These are phyloP conservation scores for Melanchra persicariae DNA, from an alignment of 2,888 invertebrate species.

Conservation along the genomic window DNA sequence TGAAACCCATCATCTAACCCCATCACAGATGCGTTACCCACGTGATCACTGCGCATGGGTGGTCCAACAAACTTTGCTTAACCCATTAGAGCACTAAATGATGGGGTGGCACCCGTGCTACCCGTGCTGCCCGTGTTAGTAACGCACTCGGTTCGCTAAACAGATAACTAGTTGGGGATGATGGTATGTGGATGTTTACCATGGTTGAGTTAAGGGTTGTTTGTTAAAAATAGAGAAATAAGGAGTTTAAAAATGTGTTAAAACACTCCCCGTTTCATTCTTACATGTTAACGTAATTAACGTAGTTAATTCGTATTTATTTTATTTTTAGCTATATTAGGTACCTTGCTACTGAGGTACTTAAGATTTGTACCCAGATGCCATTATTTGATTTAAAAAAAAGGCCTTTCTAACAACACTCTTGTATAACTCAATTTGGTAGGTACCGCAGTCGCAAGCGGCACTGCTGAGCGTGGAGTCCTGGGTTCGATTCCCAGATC, in stretches of 20 bases:
- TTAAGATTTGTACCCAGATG: too few species aligned
- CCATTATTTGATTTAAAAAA: too few species aligned
- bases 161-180: conserved; percentile 47
- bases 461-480: too few species aligned
- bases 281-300: too few species aligned
- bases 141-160: conserved; percentile 39
- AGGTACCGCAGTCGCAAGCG: too few species aligned
- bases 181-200: conserved; percentile 21
- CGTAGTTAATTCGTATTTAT: too few species aligned
- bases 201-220: conserved; percentile 12
- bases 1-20: background rate
- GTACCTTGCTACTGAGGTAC: too few species aligned
- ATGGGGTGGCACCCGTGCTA: conserved; percentile 60
- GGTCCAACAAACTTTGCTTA: conserved; percentile 68
- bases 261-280: background rate
- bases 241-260: conserved; percentile 6
- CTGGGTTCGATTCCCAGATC: too few species aligned
- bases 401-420: too few species aligned
- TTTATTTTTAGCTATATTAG: too few species aligned
- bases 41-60: conserved; percentile 51
- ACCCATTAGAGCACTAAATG: conserved; percentile 63
- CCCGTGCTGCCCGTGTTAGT: conserved; percentile 24
- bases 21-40: conserved; percentile 40
- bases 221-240: background rate
- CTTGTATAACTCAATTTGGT: too few species aligned